Evolutionary conservation across 2,888 invertebrate species (phyloP), one percentile per base, ranked within the genome.

Genomic region (Gasteruption jaculator): DNA sequence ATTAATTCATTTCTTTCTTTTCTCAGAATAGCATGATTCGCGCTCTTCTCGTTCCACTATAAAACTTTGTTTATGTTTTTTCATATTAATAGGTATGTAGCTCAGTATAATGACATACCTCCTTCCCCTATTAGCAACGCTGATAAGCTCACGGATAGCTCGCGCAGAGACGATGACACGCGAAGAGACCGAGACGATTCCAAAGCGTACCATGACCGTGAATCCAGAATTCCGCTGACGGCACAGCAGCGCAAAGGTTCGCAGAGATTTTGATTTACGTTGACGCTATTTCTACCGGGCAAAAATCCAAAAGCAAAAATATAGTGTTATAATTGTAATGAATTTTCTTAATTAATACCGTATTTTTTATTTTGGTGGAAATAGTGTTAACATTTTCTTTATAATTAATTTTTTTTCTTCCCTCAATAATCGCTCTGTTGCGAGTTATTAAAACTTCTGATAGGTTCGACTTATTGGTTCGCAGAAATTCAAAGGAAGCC

Each of bases 111-210:
- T 69, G 61, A 68, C 58, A 65, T 66, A 59, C 58, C 63, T n/a
- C n/a, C n/a, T 68, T 68, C 61, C 63, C 63, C 66, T 61, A 63
- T 65, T 68, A 70, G 68, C 60, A 70, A 64, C 54, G 60, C 68
- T 49, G 70, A 70, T 45, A 69, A 69, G 50, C 58, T 66, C 34
- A 61, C 64, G 25, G 70, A 70, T 40, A 57, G 58, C 43, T 57
- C 64, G 14, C 63, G 67, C 31, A 59, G 68, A 21, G 69, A 69
- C 47, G 67, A 67, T 21, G 70, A 70, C 41, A 48, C 67, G 32
- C 63, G 66, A 38, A 61, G 66, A 38, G 62, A 62, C 45, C 58
- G 57, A 49, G 65, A 65, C 19, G 54, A 62, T 4, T 55, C 63
- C 10, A 71, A 71, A 50, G 51, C 63, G 14, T 71, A 70, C 50